Evolutionary conservation across 2,888 invertebrate species (phyloP).

Genomic region (Platypus cylindrus): DNA sequence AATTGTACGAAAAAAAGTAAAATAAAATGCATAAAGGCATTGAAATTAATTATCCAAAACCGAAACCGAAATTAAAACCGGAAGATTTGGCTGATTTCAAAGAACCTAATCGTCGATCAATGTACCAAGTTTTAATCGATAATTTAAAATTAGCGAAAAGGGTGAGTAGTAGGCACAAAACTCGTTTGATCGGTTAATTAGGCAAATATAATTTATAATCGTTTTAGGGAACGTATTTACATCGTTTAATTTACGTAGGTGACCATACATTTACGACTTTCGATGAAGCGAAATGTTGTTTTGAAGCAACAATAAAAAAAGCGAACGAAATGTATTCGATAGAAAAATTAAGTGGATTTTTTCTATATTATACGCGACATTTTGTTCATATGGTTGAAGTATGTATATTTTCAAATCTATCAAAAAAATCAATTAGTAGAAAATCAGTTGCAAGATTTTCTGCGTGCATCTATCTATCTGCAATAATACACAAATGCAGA

Average conservation of each 20-base stretch:
- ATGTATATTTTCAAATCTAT: slow-evolving; percentile 3
- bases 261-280: slow-evolving; percentile 15
- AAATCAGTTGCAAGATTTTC: too few relatives aligned
- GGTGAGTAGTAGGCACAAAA: slow-evolving; percentile 13
- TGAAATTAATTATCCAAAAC: slow-evolving; percentile 17
- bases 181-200: neutral
- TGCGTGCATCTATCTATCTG: too few relatives aligned
- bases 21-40: slow-evolving; percentile 9
- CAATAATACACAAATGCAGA: neutral
- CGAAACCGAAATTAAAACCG: slow-evolving; percentile 7
- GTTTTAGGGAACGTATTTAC: slow-evolving; percentile 21
- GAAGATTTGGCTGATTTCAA: slow-evolving; percentile 12
- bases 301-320: slow-evolving; percentile 12
- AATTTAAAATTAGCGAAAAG: slow-evolving; percentile 20
- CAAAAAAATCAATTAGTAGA: too few relatives aligned
- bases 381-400: slow-evolving; percentile 42
- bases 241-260: slow-evolving; percentile 22
- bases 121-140: slow-evolving; percentile 19
- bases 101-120: slow-evolving; percentile 18
- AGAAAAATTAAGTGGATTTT: slow-evolving; percentile 35
- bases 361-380: slow-evolving; percentile 39
- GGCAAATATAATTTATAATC: neutral
- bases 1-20: slow-evolving; percentile 1
- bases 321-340: slow-evolving; percentile 38
- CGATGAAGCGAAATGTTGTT: slow-evolving; percentile 7